Percentiles rank a stretch among this genome's conserved stretches.
Evolutionary conservation across 2,888 invertebrate genomes (phyloP).

Genomic region (Cylindroiulus punctatus): DNA sequence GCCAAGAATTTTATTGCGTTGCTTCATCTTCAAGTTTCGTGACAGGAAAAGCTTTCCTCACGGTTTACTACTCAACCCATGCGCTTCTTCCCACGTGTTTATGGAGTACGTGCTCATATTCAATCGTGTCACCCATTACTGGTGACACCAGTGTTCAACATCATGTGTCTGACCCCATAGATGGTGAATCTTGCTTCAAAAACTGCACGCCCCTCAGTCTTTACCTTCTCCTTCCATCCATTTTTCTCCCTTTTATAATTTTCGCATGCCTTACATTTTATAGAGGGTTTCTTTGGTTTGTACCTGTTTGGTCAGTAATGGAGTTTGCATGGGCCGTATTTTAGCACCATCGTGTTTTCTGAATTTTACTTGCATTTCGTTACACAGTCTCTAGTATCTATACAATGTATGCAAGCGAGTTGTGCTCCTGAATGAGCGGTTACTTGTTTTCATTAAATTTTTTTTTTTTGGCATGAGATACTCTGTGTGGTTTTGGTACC

Average conservation of each 20-base stretch:
- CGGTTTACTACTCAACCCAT: too few species aligned
- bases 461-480: neutral
- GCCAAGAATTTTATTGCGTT: too few species aligned
- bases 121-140: neutral
- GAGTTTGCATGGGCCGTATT: neutral
- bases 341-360: neutral
- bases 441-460: neutral
- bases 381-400: neutral
- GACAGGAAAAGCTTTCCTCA: too few species aligned
- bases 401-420: neutral
- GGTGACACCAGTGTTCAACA: neutral
- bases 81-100: too few species aligned
- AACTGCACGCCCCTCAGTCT: constrained; percentile 21
- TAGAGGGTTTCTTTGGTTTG: neutral
- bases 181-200: neutral
- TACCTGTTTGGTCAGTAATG: neutral
- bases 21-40: too few species aligned
- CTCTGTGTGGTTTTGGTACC: neutral
- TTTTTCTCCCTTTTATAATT: constrained; percentile 2
- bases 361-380: neutral
- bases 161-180: neutral
- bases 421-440: neutral
- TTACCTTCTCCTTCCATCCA: constrained; percentile 37
- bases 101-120: neutral
- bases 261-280: neutral